Percentiles rank a stretch among this genome's conserved stretches.
Evolutionary conservation across 2,113 vertebrate genomes (phyloP).

Genomic region (Toxotes jaculatrix): DNA sequence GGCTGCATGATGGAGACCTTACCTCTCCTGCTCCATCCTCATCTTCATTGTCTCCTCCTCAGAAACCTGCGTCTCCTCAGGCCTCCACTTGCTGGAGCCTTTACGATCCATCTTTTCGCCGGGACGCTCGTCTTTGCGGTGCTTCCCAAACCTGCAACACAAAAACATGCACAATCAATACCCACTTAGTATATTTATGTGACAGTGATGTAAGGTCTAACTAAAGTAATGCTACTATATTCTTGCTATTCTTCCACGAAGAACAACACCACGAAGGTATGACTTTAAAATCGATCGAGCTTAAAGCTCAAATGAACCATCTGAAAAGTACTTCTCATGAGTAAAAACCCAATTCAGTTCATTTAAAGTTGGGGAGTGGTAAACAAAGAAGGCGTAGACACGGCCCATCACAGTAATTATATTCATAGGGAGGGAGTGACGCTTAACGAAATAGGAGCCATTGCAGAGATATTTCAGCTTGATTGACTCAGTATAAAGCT

Average conservation of each 20-base stretch:
- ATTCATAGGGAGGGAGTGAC: slow-evolving; percentile 69
- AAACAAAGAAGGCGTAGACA: background rate
- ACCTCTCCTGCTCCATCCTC: slow-evolving; percentile 98
- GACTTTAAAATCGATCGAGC: slow-evolving; percentile 6
- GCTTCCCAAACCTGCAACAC: slow-evolving; percentile 93
- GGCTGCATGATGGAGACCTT: slow-evolving; percentile 2
- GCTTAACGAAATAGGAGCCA: slow-evolving; percentile 58
- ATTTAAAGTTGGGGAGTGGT: slow-evolving; percentile 44
- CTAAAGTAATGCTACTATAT: too few relatives aligned
- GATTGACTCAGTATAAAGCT: slow-evolving; percentile 73
- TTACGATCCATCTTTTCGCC: slow-evolving; percentile 90
- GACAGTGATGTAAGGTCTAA: too few relatives aligned
- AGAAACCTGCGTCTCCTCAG: slow-evolving; percentile 91
- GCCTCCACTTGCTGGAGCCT: slow-evolving; percentile 90
- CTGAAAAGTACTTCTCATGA: slow-evolving; percentile 31
- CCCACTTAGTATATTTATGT: background rate
- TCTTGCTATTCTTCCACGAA: background rate
- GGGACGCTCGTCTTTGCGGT: slow-evolving; percentile 95
- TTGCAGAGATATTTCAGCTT: slow-evolving; percentile 73
- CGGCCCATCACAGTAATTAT: slow-evolving; percentile 59
- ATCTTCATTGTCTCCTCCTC: slow-evolving; percentile 96
- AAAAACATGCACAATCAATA: background rate
- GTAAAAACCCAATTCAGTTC: slow-evolving; percentile 51
- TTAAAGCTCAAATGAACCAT: slow-evolving; percentile 39
- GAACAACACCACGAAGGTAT: background rate